Base-by-base conservation (phyloP, 2,888 invertebrate species). In the Agonopterix heracliana region DNA sequence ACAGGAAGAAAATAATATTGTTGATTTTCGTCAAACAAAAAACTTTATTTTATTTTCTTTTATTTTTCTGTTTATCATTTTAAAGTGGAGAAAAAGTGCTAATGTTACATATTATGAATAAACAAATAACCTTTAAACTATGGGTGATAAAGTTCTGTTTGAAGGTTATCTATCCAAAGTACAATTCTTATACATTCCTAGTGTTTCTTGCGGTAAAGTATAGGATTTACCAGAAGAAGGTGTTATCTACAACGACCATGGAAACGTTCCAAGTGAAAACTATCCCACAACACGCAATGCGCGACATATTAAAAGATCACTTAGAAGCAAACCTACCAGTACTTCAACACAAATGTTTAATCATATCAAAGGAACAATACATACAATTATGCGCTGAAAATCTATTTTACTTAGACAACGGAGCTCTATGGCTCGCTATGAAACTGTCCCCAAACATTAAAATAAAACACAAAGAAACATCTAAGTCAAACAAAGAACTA, bases 161-260 rank as follows among this genome's bases (percentile, higher is more conserved):
- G 56, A 85, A 82, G 81, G 61, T 88, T 58, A 66, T 81, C 49
- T 87, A 84, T 76, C 88, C 88, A 73, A 86, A 85, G 71, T 84
- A 75, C 77, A 85, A 88, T 68, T 69, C 61, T 54, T 74, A 80
- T 60, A 68, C 69, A 51, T 88, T 88, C 62, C 70, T 88, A 14
- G 78, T 82, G 53, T 88, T 75, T 60, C 74, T 88, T 51, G 75
- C 80, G 52, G 76, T 88, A 66, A 88, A 84, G 63, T 83, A 71
- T 61, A 78, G 82, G 65, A 77, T 81, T 66, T 68, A 59, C 51
- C 52, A 56, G 41, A 77, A 71, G 55, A 71, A 63, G 49, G 54
- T 56, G 34, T 45, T 53, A 44, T 53, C 50, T 17, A 50, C 55
- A 47, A 63, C 59, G 48, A 57, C 48, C 44, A 84, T 81, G 78